These are phyloP conservation scores for Valencia hispanica DNA, from an alignment of 2,797 vertebrate species.

Conservation along the genomic window DNA sequence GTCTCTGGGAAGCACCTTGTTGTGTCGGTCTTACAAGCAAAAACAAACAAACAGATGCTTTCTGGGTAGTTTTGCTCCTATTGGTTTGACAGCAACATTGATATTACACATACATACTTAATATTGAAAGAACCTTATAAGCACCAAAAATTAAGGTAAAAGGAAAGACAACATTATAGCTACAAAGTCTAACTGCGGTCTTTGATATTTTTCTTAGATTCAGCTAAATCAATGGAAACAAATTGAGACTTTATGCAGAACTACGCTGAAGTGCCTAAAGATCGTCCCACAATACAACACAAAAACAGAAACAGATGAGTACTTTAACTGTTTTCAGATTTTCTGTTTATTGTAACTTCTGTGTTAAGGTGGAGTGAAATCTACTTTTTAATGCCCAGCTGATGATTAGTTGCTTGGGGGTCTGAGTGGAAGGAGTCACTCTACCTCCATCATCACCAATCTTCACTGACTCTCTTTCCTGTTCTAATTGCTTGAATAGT, in stretches of 20 bases:
- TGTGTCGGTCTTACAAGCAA: neutral
- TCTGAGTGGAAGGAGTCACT: slow-evolving; percentile 60
- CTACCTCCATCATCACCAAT: slow-evolving; percentile 60
- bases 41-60: neutral
- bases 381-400: slow-evolving; percentile 20
- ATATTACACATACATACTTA: too few species aligned
- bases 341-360: neutral
- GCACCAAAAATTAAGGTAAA: neutral
- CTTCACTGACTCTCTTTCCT: slow-evolving; percentile 73
- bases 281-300: neutral
- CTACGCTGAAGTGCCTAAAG: neutral
- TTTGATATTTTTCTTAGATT: neutral
- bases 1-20: too few species aligned
- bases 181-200: neutral
- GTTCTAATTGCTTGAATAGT: slow-evolving; percentile 74
- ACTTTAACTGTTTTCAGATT: slow-evolving; percentile 1
- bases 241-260: neutral
- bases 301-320: neutral
- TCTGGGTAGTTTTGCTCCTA: neutral
- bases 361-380: neutral
- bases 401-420: slow-evolving; percentile 45
- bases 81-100: neutral
- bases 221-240: neutral
- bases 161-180: neutral
- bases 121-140: too few species aligned